phyloP scores from a whole-genome alignment of 1,140 invertebrate genomes.

The Globodera ellingtonae region DNA sequence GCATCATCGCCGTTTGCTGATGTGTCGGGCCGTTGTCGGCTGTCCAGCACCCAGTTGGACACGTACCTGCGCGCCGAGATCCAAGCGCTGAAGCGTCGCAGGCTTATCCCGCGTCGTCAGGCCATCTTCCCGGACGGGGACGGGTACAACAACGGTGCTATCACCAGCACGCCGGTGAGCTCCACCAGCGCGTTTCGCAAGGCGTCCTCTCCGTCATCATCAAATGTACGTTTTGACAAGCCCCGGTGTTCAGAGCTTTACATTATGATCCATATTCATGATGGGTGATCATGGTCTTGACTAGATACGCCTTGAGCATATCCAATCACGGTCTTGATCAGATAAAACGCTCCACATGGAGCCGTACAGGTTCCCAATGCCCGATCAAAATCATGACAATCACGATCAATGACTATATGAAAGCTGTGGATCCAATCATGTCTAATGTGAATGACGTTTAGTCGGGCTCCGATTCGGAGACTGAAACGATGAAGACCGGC shows the following conservation, averaged over 20 bases:
- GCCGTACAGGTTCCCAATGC: too few relatives aligned
- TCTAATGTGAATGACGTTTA: slow-evolving; percentile 33
- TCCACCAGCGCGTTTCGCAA: slow-evolving; percentile 21
- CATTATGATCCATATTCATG: too few relatives aligned
- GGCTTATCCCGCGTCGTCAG: slow-evolving; percentile 50
- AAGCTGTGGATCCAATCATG: too few relatives aligned
- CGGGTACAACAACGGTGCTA: neutral
- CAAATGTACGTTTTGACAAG: slow-evolving; percentile 37
- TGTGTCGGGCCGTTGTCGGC: slow-evolving; percentile 38
- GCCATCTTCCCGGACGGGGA: neutral
- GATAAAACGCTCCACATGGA: too few relatives aligned
- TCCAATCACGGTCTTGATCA: too few relatives aligned
- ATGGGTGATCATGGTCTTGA: too few relatives aligned
- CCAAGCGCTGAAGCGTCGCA: slow-evolving; percentile 50
- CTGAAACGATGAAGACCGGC: slow-evolving; percentile 30
- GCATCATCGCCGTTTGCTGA: slow-evolving; percentile 46
- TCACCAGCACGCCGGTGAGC: neutral
- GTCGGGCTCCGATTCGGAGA: slow-evolving; percentile 59
- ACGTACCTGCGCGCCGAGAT: slow-evolving; percentile 56
- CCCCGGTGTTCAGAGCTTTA: neutral
- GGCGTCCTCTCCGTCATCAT: slow-evolving; percentile 47
- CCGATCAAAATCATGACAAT: too few relatives aligned
- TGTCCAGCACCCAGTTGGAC: slow-evolving; percentile 50
- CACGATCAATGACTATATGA: too few relatives aligned
- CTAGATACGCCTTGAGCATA: too few relatives aligned